Conservation (phyloP, 2,888 invertebrate species). For the Drosophila stalkeri region DNA sequence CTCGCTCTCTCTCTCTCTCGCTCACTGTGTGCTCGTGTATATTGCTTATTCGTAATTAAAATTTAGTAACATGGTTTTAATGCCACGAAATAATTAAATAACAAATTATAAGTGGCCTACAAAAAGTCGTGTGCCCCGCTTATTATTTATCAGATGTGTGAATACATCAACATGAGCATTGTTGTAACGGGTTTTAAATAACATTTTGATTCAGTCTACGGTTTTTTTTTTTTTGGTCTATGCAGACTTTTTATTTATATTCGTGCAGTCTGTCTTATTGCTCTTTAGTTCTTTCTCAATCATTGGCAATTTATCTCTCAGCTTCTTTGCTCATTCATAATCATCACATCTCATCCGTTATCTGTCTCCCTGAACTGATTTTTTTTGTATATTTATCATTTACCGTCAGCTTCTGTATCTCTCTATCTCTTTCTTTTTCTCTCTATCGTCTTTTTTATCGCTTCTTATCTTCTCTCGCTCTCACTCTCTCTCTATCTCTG, state of each 20-base stretch:
- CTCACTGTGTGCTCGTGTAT: not conserved
- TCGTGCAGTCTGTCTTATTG: no score
- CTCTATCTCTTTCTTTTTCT: not conserved
- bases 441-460: not conserved
- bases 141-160: not conserved
- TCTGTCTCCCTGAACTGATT: no score
- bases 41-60: conserved; percentile 40
- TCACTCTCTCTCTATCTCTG: not conserved
- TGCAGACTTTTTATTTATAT: no score
- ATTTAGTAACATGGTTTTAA: conserved; percentile 22
- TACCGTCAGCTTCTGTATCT: not conserved
- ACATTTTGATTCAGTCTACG: not conserved
- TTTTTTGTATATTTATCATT: no score
- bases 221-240: no score
- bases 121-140: conserved; percentile 7
- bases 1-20: not conserved
- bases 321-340: not conserved
- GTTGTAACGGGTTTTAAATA: not conserved
- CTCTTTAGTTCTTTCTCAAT: not conserved
- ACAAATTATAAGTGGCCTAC: conserved; percentile 13
- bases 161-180: not conserved
- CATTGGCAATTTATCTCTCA: not conserved
- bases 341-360: not conserved
- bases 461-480: not conserved
- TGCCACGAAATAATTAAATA: conserved; percentile 32